Evolutionary conservation across 2,888 invertebrate species (phyloP).

Genomic region (Sialis lutaria): DNA sequence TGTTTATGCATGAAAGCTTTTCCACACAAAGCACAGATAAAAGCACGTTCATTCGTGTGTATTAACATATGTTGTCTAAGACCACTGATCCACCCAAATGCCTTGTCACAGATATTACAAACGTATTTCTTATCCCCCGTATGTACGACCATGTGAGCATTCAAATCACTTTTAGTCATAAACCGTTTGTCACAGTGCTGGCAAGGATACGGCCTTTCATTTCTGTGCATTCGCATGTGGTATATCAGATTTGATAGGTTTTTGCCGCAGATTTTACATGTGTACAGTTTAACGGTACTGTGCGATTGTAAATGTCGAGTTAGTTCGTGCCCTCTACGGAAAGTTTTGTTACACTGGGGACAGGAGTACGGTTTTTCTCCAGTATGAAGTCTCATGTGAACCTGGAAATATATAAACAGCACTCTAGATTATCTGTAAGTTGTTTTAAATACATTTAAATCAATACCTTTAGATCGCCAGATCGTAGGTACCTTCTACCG

Average conservation of each 20-base stretch:
- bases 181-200: neutral
- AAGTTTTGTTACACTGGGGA: neutral
- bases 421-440: too few relatives aligned
- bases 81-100: neutral
- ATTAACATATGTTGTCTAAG: neutral
- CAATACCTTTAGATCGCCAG: neutral
- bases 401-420: neutral
- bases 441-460: too few relatives aligned
- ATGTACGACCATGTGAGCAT: neutral
- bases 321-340: neutral
- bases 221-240: neutral
- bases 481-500: neutral
- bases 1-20: neutral
- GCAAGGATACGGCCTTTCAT: neutral
- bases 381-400: neutral
- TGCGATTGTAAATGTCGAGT: neutral
- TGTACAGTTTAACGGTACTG: neutral
- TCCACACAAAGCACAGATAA: neutral
- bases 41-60: neutral
- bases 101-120: neutral
- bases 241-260: neutral
- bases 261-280: neutral
- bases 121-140: neutral
- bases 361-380: neutral
- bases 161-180: neutral